Evolutionary conservation across 2,113 vertebrate genomes (phyloP).

Genomic region (Meleagris gallopavo): DNA sequence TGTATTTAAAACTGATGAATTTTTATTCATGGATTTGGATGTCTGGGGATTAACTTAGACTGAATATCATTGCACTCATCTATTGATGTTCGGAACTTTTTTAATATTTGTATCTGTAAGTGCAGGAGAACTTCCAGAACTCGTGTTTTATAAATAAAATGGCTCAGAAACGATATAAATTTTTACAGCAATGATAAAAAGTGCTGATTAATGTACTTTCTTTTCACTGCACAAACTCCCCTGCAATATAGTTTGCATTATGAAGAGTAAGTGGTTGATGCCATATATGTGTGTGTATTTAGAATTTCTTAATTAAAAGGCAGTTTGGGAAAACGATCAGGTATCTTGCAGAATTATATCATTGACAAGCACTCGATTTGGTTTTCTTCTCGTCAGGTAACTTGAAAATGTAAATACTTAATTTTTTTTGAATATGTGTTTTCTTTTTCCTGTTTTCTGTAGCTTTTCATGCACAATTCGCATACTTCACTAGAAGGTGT

Average conservation of each 20-base stretch:
- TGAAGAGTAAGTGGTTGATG: background rate
- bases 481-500: background rate
- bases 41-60: conserved; percentile 85
- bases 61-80: conserved; percentile 83
- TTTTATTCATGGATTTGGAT: conserved; percentile 89
- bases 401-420: background rate
- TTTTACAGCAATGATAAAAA: conserved; percentile 3
- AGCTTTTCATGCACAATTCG: background rate
- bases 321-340: background rate
- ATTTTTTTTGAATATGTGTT: background rate
- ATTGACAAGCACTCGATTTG: background rate
- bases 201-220: conserved; percentile 8
- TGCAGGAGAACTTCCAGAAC: conserved; percentile 52
- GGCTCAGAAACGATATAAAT: conserved; percentile 17
- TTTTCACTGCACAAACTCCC: background rate
- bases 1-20: conserved; percentile 95
- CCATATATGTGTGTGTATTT: background rate
- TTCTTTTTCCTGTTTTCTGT: background rate
- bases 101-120: conserved; percentile 60
- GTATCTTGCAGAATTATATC: background rate
- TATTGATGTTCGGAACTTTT: conserved; percentile 77
- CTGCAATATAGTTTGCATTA: background rate
- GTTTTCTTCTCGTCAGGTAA: background rate
- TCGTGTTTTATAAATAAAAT: background rate
- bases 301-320: background rate